phyloP scores from a whole-genome alignment of 1,140 invertebrate species.

The Archegozetes longisetosus region DNA sequence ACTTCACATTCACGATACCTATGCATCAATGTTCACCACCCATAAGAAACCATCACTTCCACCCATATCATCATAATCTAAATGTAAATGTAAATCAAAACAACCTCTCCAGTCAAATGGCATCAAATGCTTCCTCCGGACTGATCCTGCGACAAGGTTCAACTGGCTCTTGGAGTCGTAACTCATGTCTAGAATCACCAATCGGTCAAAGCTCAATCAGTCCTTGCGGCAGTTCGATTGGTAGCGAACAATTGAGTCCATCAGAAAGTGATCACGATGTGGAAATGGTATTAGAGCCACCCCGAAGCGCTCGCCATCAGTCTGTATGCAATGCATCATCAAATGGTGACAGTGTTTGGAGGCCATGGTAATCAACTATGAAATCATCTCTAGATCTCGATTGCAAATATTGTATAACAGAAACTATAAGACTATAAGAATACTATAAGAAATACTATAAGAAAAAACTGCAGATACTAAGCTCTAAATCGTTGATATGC shows the following conservation, averaged over 20 bases:
- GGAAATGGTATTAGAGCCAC: constrained; percentile 8
- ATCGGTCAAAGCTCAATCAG: not conserved
- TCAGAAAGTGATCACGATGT: not conserved
- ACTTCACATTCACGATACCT: constrained; percentile 1
- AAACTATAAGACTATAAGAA: no score
- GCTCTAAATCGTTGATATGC: no score
- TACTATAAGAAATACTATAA: no score
- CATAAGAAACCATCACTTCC: not conserved
- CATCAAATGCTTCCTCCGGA: not conserved
- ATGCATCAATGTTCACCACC: not conserved
- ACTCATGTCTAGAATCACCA: not conserved
- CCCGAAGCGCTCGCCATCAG: not conserved
- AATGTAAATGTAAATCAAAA: not conserved
- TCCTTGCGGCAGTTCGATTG: not conserved
- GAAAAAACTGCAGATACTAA: no score
- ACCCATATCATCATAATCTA: not conserved
- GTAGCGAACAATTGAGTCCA: constrained; percentile 1
- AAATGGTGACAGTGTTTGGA: constrained; percentile 12
- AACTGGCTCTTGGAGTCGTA: not conserved
- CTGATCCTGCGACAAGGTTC: not conserved
- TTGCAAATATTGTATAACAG: no score
- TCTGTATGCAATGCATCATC: not conserved
- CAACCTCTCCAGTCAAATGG: not conserved
- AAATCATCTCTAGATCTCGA: no score
- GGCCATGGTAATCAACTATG: constrained; percentile 11